These are phyloP conservation scores for Pocillopora verrucosa DNA, from an alignment of 64 coral and sea anemone species.

Conservation along the genomic window DNA sequence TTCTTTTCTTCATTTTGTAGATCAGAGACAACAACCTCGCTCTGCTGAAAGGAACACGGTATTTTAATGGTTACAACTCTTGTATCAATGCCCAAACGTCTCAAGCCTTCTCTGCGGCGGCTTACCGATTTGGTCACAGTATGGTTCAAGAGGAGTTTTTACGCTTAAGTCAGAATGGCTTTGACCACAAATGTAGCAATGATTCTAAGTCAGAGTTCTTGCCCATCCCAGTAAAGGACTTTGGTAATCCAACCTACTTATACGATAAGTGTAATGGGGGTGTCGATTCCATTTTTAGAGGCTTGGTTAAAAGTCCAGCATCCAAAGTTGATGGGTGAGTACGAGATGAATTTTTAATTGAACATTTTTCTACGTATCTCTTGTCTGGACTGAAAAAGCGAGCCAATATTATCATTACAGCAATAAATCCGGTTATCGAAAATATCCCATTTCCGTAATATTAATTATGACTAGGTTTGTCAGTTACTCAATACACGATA, in stretches of 20 bases:
- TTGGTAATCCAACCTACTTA: conserved; percentile 10
- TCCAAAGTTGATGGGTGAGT: conserved; percentile 24
- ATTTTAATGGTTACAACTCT: background rate
- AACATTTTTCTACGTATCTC: no score
- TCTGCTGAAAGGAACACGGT: background rate
- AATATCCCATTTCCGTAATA: no score
- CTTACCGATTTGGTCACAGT: conserved; percentile 61
- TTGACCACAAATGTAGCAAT: background rate
- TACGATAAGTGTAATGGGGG: conserved; percentile 15
- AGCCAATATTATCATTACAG: no score
- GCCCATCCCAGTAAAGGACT: background rate
- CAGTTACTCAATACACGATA: no score
- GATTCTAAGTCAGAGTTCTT: background rate
- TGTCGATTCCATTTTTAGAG: conserved; percentile 21
- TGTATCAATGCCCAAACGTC: background rate
- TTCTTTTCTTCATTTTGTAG: background rate
- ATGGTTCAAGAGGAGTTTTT: conserved; percentile 16
- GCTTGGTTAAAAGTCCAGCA: conserved; percentile 7
- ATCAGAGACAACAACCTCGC: background rate
- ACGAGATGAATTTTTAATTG: no score
- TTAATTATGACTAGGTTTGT: no score
- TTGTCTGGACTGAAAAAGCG: no score
- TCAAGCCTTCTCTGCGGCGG: conserved; percentile 36
- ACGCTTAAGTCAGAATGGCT: background rate
- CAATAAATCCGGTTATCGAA: no score